phyloP scores from a whole-genome alignment of 2,797 vertebrate species.

The Pagetopsis macropterus region DNA sequence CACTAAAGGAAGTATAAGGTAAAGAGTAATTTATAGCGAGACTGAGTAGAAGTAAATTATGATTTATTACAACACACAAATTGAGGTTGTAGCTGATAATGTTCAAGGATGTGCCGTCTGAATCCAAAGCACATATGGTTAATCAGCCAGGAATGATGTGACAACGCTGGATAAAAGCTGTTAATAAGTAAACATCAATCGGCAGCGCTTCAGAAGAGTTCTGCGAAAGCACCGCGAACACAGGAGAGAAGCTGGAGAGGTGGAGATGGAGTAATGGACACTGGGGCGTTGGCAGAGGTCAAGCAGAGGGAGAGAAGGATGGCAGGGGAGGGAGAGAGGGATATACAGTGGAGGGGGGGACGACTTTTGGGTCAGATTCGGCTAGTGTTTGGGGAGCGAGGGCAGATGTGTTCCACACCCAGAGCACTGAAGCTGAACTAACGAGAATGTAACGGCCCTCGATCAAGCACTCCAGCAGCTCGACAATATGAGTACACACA shows the following conservation, averaged over 20 bases:
- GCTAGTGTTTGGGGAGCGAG: conserved; percentile 58
- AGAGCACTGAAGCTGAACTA: conserved; percentile 76
- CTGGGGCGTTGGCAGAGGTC: conserved; percentile 41
- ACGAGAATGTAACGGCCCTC: conserved; percentile 75
- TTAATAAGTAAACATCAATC: conserved; percentile 8
- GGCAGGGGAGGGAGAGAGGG: conserved; percentile 11
- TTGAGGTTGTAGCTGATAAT: background rate
- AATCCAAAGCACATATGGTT: background rate
- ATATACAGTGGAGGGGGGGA: conserved; percentile 16
- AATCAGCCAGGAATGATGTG: conserved; percentile 4
- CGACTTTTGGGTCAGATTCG: conserved; percentile 54
- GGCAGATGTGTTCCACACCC: conserved; percentile 70
- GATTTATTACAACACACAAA: background rate
- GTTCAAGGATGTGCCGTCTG: background rate
- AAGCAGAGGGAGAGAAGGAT: conserved; percentile 34
- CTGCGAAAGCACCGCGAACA: background rate
- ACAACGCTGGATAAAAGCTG: conserved; percentile 1
- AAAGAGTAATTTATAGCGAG: background rate
- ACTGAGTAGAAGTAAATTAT: background rate
- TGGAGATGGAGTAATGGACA: conserved; percentile 29
- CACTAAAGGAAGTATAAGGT: too few relatives aligned
- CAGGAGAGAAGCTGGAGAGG: conserved; percentile 5
- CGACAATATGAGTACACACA: conserved; percentile 19
- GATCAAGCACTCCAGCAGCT: conserved; percentile 58
- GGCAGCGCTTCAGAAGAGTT: background rate